Conservation (phyloP, 2,888 invertebrate species). For the Latrodectus elegans region DNA sequence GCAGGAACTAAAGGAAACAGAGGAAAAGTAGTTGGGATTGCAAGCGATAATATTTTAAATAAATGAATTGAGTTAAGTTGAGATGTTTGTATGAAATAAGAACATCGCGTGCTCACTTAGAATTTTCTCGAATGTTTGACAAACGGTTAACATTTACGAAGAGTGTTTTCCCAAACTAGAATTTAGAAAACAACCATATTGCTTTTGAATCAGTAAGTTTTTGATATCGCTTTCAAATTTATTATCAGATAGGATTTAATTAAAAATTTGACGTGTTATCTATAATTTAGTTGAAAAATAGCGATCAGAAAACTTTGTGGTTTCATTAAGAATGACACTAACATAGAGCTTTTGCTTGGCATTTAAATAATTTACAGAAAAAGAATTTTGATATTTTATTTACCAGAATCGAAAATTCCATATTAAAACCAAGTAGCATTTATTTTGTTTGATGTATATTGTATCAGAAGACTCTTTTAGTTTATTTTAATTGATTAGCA, state of each 20-base stretch:
- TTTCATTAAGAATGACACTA: neutral
- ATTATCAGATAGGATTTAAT: constrained; percentile 40
- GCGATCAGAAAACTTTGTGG: neutral
- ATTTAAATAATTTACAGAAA: no score
- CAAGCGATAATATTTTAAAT: constrained; percentile 59
- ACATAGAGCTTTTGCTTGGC: no score
- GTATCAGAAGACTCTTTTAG: no score
- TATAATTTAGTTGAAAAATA: constrained; percentile 52
- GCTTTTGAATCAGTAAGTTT: constrained; percentile 53
- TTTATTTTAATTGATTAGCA: no score
- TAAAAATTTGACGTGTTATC: constrained; percentile 48
- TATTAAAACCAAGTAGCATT: no score
- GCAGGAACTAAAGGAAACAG: neutral
- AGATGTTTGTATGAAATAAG: constrained; percentile 52
- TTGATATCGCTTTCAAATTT: constrained; percentile 29
- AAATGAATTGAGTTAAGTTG: constrained; percentile 52
- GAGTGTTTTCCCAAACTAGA: constrained; percentile 20
- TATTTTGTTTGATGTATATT: no score
- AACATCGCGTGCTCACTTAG: constrained; percentile 37
- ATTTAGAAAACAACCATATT: constrained; percentile 30
- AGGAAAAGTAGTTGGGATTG: constrained; percentile 34
- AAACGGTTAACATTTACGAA: constrained; percentile 46
- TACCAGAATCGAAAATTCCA: no score
- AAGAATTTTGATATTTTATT: no score
- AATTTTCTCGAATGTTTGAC: constrained; percentile 31